Conservation (phyloP, 2,797 vertebrate genomes). For the Parauchenoglanis punctatus region DNA sequence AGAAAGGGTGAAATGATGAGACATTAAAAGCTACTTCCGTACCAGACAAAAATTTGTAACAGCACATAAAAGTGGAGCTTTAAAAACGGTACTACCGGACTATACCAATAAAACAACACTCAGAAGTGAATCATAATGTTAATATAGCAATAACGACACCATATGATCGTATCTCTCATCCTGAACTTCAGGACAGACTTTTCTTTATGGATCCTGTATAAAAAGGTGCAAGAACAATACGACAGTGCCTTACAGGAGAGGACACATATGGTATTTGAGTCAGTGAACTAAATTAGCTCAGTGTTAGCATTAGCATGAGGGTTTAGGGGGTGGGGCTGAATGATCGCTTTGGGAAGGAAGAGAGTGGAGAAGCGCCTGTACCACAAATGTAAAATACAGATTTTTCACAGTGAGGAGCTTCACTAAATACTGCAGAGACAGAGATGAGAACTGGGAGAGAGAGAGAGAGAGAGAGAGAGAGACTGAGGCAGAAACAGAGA, state of each 20-base stretch:
- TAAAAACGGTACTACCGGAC: background rate
- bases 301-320: conserved; percentile 15
- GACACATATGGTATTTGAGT: background rate
- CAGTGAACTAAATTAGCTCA: conserved; percentile 1
- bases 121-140: background rate
- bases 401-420: background rate
- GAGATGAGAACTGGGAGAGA: background rate
- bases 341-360: background rate
- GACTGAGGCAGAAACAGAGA: background rate
- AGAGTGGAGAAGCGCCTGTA: background rate
- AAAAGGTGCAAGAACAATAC: background rate
- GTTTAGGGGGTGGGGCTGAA: background rate
- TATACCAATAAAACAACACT: background rate
- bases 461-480: background rate
- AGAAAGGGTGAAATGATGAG: background rate
- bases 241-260: background rate
- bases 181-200: background rate
- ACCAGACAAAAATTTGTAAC: background rate
- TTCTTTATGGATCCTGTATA: background rate
- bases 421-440: background rate
- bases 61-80: background rate
- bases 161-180: background rate
- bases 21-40: background rate
- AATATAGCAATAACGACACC: background rate
- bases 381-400: conserved; percentile 6